Evolutionary conservation across 2,113 vertebrate species (phyloP).

Genomic region (Podarcis cretensis): DNA sequence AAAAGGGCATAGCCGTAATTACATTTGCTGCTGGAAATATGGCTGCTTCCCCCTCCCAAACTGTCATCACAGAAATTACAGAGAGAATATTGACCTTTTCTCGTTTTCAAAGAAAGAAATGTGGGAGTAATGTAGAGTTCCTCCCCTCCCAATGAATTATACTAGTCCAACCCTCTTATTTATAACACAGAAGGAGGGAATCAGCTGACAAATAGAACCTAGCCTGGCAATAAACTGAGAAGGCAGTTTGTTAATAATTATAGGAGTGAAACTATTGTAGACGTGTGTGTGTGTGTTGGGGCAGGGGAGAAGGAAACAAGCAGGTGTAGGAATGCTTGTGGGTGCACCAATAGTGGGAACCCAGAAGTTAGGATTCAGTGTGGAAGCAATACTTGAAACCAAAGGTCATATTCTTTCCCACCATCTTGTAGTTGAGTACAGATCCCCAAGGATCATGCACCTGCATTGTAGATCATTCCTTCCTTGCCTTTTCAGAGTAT

Average conservation of each 20-base stretch:
- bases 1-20: neutral
- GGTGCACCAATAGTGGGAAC: neutral
- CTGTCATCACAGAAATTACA: slow-evolving; percentile 7
- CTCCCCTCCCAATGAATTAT: neutral
- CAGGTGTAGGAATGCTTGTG: neutral
- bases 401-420: neutral
- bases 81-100: neutral
- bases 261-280: neutral
- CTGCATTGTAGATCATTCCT: neutral
- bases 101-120: neutral
- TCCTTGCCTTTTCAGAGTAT: neutral
- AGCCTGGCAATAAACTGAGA: neutral
- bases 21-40: neutral
- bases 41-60: neutral
- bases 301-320: neutral
- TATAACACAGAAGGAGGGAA: neutral
- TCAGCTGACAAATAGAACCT: neutral
- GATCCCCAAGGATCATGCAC: neutral
- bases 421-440: neutral
- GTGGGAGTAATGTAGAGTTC: neutral
- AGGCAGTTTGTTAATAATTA: neutral
- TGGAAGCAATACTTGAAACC: neutral
- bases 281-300: too few relatives aligned
- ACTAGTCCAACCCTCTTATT: neutral
- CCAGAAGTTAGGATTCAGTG: neutral